These are phyloP conservation scores for Belonocnema kinseyi DNA, from an alignment of 1,140 invertebrate genomes.

Conservation along the genomic window DNA sequence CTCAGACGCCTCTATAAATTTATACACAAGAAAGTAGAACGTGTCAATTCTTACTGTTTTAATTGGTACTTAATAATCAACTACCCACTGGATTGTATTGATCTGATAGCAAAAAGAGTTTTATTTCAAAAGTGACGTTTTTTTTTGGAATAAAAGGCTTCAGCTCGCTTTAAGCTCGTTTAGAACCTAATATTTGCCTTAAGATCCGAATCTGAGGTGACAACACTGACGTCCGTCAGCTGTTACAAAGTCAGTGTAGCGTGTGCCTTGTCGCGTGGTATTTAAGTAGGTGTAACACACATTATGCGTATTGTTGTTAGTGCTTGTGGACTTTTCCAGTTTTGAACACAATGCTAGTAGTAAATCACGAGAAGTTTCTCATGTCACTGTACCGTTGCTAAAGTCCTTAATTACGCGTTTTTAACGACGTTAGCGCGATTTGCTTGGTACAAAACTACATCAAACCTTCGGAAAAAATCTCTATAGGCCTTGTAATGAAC, in stretches of 20 bases:
- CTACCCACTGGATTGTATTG: too few species aligned
- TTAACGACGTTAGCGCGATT: not conserved
- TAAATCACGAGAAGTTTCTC: slow-evolving; percentile 1
- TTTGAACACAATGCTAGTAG: not conserved
- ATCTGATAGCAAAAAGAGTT: too few species aligned
- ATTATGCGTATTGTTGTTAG: slow-evolving; percentile 11
- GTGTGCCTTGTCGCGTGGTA: slow-evolving; percentile 4
- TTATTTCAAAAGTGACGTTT: too few species aligned
- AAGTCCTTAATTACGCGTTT: not conserved
- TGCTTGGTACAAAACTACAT: too few species aligned
- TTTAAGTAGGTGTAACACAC: slow-evolving; percentile 9
- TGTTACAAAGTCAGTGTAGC: slow-evolving; percentile 1
- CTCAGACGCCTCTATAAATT: not conserved
- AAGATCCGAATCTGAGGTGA: not conserved
- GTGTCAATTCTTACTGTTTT: too few species aligned
- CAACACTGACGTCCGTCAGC: slow-evolving; percentile 12
- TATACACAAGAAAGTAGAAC: not conserved
- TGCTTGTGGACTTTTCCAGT: slow-evolving; percentile 17
- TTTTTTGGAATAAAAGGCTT: too few species aligned
- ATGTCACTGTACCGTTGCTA: not conserved
- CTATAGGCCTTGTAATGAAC: too few species aligned
- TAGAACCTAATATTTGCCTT: not conserved
- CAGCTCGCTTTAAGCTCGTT: too few species aligned
- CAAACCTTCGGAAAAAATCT: too few species aligned
- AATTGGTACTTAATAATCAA: too few species aligned